Evolutionary conservation across 2,888 invertebrate species (phyloP).

Genomic region (Muscina levida): DNA sequence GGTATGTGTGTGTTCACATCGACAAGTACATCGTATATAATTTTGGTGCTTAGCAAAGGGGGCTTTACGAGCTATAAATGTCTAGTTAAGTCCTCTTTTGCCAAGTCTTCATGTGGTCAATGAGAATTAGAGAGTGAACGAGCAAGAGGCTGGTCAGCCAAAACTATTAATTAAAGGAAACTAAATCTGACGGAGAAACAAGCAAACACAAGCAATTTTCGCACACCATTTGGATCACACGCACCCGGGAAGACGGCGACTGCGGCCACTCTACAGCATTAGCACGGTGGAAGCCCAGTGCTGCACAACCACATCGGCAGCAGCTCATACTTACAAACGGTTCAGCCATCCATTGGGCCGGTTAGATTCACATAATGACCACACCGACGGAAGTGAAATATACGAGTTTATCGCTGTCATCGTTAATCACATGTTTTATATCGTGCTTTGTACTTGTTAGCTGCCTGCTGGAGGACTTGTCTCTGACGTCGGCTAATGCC

Average conservation of each 20-base stretch:
- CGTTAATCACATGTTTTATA: conserved; percentile 79
- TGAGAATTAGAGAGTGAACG: conserved; percentile 63
- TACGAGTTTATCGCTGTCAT: conserved; percentile 78
- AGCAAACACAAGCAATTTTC: conserved; percentile 49
- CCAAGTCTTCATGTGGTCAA: conserved; percentile 31
- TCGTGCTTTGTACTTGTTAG: conserved; percentile 71
- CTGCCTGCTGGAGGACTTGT: conserved; percentile 53
- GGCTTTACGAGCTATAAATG: conserved; percentile 75
- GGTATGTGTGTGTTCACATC: conserved; percentile 56
- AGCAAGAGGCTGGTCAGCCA: conserved; percentile 62
- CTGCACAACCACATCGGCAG: background rate
- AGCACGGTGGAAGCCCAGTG: no score
- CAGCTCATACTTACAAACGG: conserved; percentile 21
- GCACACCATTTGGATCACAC: conserved; percentile 54
- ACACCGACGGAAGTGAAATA: conserved; percentile 67
- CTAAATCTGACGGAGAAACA: conserved; percentile 62
- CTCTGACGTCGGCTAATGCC: conserved; percentile 31
- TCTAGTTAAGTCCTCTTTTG: conserved; percentile 66
- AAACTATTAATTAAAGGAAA: conserved; percentile 66
- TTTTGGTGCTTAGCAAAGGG: conserved; percentile 49
- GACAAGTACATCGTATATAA: conserved; percentile 37
- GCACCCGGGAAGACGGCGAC: conserved; percentile 9
- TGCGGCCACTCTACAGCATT: conserved; percentile 59
- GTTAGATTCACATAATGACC: conserved; percentile 55
- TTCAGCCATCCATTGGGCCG: conserved; percentile 33